Evolutionary conservation across 2,797 vertebrate genomes (phyloP), one percentile per base, ranked within the genome.

Genomic region (Alauda arvensis): DNA sequence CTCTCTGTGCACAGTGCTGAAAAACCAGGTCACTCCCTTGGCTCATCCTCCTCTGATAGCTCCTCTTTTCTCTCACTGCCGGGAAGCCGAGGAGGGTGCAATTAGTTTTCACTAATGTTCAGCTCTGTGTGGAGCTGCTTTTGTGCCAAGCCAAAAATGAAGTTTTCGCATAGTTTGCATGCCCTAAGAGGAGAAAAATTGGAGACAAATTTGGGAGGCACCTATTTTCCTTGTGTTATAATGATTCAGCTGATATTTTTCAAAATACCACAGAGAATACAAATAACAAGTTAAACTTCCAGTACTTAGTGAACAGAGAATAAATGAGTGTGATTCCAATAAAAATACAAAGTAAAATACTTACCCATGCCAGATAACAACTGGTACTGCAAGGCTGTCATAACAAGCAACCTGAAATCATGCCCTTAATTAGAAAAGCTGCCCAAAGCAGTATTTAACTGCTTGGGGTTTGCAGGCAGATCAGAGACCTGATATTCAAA

Each of bases 1-100:
- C 85, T 80, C 70, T 63, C 85, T 83, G 80, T 37, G 87, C 77
- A 62, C 60, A 61, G 3, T 3, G 5, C 33, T 81, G 87, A 92
- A 55, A 95, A 95, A 93, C 85, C 92, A 93, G 93, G 94, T 93
- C 94, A 94, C 72, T 82, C 87, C 78, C 83, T 87, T 93, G 91
- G 93, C 89, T 93, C 92, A 52, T 92, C 83, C 87, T 84, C 77
- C 71, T 84, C 90, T 79, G 77, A 88, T 93, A 93, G 84, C 89
- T 87, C 85, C 63, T 89, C 83, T 93, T 93, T 90, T 92, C 89
- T 93, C 89, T 74, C 31, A 20, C 70, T 83, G 77, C 85, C 0
- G 39, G 81, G 93, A 91, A 90, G 87, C 77, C 9, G 29, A 81
- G 85, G 85, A 89, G 8, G 6, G 61, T 3, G 8, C 86, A 91